Conservation (phyloP, 2,113 vertebrate genomes). For the Peromyscus californicus region DNA sequence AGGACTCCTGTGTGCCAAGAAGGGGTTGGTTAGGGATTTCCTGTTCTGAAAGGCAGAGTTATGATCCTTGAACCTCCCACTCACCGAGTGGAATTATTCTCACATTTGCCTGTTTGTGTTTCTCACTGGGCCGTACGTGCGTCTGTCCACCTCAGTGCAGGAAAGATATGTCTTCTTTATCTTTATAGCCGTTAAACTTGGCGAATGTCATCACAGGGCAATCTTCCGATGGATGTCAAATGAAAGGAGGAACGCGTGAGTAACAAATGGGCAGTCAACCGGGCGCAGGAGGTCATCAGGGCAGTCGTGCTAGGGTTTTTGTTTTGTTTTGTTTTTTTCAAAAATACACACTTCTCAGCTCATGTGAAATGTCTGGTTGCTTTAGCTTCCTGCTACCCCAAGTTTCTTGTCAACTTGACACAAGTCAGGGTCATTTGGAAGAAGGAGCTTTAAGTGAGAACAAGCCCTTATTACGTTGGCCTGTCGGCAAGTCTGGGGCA, state of each 20-base stretch:
- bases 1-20: not conserved
- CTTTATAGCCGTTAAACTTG: not conserved
- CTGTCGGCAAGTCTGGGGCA: not conserved
- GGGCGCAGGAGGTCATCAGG: not conserved
- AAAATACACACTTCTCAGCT: not conserved
- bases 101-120: not conserved
- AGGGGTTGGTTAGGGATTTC: not conserved
- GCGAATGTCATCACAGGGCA: not conserved
- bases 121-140: not conserved
- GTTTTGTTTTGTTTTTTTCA: not conserved
- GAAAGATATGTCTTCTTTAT: not conserved
- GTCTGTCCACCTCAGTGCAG: not conserved
- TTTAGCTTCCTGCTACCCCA: not conserved
- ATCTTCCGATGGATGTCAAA: not conserved
- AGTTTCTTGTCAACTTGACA: not conserved
- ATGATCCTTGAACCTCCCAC: not conserved
- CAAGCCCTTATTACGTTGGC: not conserved
- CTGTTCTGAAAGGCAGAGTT: not conserved
- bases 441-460: not conserved
- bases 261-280: not conserved
- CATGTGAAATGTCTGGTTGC: constrained; percentile 21
- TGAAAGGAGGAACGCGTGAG: not conserved
- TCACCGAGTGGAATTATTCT: not conserved
- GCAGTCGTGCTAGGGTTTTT: not conserved
- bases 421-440: not conserved